phyloP scores from a whole-genome alignment of 2,113 vertebrate genomes.

The Callospermophilus lateralis region DNA sequence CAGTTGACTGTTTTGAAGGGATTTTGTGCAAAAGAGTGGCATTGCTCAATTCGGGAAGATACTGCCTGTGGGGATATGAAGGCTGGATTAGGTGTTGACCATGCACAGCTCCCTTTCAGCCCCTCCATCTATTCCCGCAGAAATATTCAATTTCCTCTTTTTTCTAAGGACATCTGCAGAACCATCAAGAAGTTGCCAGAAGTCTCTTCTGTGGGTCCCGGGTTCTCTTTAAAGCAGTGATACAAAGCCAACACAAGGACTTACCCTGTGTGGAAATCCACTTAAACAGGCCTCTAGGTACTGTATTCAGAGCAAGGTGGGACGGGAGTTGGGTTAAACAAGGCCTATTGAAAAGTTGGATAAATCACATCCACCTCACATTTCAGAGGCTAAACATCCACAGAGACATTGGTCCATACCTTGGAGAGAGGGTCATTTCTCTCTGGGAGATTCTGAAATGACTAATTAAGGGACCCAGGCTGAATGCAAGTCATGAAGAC shows the following conservation, averaged over 20 bases:
- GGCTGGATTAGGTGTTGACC: not conserved
- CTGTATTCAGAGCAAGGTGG: not conserved
- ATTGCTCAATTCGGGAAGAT: not conserved
- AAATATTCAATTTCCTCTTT: not conserved
- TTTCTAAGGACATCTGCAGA: not conserved
- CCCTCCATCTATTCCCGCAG: not conserved
- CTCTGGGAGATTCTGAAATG: not conserved
- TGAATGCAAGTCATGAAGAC: not conserved
- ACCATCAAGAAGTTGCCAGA: not conserved
- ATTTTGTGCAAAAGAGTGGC: not conserved
- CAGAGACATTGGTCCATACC: not conserved
- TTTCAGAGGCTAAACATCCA: not conserved
- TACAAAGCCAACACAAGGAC: not conserved
- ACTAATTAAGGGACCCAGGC: not conserved
- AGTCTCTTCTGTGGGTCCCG: not conserved
- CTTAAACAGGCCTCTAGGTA: constrained; percentile 29
- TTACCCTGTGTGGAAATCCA: not conserved
- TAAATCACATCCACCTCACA: not conserved
- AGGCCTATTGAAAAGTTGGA: not conserved
- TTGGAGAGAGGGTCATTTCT: not conserved
- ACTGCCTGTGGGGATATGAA: not conserved
- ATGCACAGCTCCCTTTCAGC: no score
- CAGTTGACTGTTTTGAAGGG: not conserved
- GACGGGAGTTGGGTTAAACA: not conserved
- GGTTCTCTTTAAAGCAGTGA: not conserved